Evolutionary conservation across 2,888 invertebrate genomes (phyloP), one percentile per base, ranked within the genome.

Genomic region (Nomada hirtipes): DNA sequence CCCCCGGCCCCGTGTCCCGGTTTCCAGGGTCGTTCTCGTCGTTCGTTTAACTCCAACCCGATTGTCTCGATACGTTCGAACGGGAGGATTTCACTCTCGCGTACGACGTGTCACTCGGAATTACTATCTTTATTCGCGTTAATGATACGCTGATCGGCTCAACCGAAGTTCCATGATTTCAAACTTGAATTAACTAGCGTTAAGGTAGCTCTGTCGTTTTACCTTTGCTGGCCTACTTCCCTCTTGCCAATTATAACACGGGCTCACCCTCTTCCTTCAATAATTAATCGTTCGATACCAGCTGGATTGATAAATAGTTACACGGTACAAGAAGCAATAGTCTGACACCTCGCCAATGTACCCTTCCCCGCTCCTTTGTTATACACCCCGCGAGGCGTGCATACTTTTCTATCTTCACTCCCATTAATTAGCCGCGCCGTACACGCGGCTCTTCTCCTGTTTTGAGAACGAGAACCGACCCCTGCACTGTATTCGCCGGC

Each of bases 401-500:
- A 82, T 70, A 76, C 61, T 15, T 82, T 79, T 76, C 76, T 75
- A 68, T 71, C 73, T 68, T 74, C 71, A 52, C 84, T 85, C 79
- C 82, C 83, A 84, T 87, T 89, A 89, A 89, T 89, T 89, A 89
- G 76, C 83, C 76, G 29, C 53, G 52, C 42, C 63, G 82, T 84
- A 72, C 83, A 89, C 84, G 80, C 80, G 80, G 75, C 61, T 76
- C 76, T 64, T 85, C 86, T 86, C 79, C 79, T 64, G 84, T 89
- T 89, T 89, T 67, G 85, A 89, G 89, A 87, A 85, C 74, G 74
- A 88, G 88, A 75, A 84, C 78, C 83, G 85, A 84, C 79, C 87
- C 86, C 71, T 64, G 78, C 78, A 69, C 77, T 81, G 76, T 75
- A 86, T 84, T 81, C 83, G 88, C 69, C 76, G 72, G 72, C 79